phyloP scores from a whole-genome alignment of 1,140 invertebrate genomes.

The Dufourea novaeangliae region DNA sequence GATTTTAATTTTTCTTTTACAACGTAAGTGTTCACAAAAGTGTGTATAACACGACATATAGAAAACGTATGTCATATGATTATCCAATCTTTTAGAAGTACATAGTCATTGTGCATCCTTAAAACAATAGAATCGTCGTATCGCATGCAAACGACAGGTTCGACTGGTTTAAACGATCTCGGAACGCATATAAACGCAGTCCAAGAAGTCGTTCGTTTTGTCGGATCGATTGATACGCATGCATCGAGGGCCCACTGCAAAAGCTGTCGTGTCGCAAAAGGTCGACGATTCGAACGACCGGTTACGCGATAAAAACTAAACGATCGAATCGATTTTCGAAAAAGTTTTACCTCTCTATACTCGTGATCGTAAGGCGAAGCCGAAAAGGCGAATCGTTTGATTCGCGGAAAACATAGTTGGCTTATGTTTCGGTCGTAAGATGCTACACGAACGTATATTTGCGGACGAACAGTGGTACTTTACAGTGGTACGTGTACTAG shows the following conservation, averaged over 20 bases:
- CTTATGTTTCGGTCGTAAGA: constrained; percentile 1
- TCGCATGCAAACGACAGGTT: constrained; percentile 77
- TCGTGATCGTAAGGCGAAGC: too few relatives aligned
- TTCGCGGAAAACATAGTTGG: neutral
- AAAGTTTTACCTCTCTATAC: too few relatives aligned
- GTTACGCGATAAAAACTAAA: neutral
- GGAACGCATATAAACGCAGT: constrained; percentile 33
- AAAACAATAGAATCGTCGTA: constrained; percentile 75
- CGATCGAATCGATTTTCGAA: neutral
- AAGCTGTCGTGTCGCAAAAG: constrained; percentile 26
- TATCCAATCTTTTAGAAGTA: constrained; percentile 73
- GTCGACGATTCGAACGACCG: neutral
- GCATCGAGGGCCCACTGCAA: constrained; percentile 64
- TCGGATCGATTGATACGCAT: constrained; percentile 56
- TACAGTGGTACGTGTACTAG: constrained; percentile 66
- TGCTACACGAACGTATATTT: constrained; percentile 6
- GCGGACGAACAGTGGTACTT: constrained; percentile 69
- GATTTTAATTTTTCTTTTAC: constrained; percentile 44
- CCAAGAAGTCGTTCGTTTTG: constrained; percentile 31
- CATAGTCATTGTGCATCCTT: constrained; percentile 83
- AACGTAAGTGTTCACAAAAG: neutral
- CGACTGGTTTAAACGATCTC: constrained; percentile 50
- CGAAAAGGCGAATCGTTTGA: neutral
- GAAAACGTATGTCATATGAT: constrained; percentile 51
- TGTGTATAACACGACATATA: neutral